Base-by-base conservation (phyloP, 2,888 invertebrate genomes). In the Drosophila atroscutellata region DNA sequence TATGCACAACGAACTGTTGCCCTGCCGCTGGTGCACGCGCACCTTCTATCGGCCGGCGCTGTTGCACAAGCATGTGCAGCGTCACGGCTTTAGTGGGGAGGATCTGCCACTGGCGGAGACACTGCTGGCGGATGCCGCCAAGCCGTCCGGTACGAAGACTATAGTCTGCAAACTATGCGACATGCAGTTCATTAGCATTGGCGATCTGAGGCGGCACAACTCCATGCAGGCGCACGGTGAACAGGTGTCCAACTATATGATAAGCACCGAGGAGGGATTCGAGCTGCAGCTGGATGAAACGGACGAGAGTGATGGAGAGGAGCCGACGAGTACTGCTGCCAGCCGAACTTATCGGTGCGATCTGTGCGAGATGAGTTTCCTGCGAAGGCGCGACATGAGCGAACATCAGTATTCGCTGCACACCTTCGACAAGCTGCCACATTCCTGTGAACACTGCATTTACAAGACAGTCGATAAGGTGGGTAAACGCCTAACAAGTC, bases 401-500 rank as follows among this genome's bases (percentile, higher is more conserved):
- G 90, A 91, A 32, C 93, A 93, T 77, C 92, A 93, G 66, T 88
- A 91, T 63, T 83, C 87, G 0, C 66, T 90, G 36, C 93, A 93
- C 65, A 83, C 80, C 24, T 89, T 94, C 61, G 94, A 94, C 1
- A 94, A 94, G 72, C 90, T 94, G 9, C 94, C 94, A 0, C 90
- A 93, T 39, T 93, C 94, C 37, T 95, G 95, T 78, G 93, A 93
- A 36, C 91, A 93, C 28, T 95, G 95, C 82, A 91, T 93, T 28
- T 94, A 94, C 92, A 91, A 94, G 51, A 94, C 94, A 72, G 94
- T 94, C 0, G 93, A 94, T 1, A 90, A 93, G 55, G 94, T 94
- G 69, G 30, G 39, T 49, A n/a, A 8, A 20, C 6, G 2, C 20
- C 30, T 0, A 7, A 4, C 1, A 20, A 32, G 50, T 11, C 13